A percentile compares a stretch with the other conserved stretches of the same genome.
These are phyloP conservation scores for Petrosia ficiformis DNA, from an alignment of 37 sponge, comb jelly and placozoan species.

Conservation along the genomic window DNA sequence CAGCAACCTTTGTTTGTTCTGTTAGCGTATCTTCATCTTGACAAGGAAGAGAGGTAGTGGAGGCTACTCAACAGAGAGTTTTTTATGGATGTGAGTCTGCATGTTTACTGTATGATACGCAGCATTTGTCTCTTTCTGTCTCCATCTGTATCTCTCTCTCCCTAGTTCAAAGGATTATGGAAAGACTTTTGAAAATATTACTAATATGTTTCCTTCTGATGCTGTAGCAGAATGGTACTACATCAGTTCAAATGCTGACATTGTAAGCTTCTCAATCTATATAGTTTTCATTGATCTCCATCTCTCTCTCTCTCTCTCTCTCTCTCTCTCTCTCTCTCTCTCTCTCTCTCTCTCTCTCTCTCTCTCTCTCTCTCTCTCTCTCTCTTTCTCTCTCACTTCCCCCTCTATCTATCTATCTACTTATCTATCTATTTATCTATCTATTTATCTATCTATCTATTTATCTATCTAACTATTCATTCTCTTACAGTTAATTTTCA, in stretches of 20 bases:
- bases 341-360: too few species aligned
- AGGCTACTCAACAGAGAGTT: conserved; percentile 43
- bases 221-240: conserved; percentile 49
- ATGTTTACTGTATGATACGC: background rate
- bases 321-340: too few species aligned
- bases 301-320: background rate
- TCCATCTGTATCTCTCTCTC: too few species aligned
- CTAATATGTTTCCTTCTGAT: conserved; percentile 6
- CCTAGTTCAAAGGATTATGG: conserved; percentile 78
- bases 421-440: too few species aligned
- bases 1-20: background rate
- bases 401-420: too few species aligned
- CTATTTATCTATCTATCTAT: too few species aligned
- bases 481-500: conserved; percentile 39
- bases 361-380: too few species aligned
- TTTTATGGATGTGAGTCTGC: conserved; percentile 52
- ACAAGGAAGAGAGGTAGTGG: conserved; percentile 16
- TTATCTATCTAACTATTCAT: background rate
- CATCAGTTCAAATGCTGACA: conserved; percentile 28
- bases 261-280: conserved; percentile 56
- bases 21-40: conserved; percentile 36
- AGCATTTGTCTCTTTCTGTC: too few species aligned
- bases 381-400: too few species aligned
- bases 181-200: conserved; percentile 57
- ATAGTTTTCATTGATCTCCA: too few species aligned